A percentile compares a stretch with the other conserved stretches of the same genome.
Conservation (phyloP, 2,113 vertebrate genomes). For the Nothocercus nigrocapillus region DNA sequence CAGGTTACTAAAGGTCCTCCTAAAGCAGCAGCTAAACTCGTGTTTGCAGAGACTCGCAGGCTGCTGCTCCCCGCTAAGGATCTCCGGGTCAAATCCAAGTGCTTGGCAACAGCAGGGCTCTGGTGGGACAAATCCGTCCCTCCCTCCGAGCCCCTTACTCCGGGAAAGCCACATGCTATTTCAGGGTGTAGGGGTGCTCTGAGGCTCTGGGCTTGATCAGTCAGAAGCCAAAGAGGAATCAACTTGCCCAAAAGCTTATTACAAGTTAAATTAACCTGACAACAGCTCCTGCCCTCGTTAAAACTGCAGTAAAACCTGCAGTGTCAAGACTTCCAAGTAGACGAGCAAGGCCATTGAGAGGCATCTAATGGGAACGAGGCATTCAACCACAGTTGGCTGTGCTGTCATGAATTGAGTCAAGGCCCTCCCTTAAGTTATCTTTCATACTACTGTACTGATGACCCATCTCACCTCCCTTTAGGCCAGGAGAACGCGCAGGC, state of each 20-base stretch:
- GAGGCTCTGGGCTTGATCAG: neutral
- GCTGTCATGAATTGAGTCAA: fast-evolving
- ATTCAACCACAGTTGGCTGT: neutral
- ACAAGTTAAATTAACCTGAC: slow-evolving; percentile 8
- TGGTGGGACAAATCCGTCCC: neutral
- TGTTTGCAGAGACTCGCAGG: slow-evolving; percentile 57
- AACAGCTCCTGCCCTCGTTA: neutral
- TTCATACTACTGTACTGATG: neutral
- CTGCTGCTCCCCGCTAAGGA: slow-evolving; percentile 23
- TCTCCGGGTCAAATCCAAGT: slow-evolving; percentile 23
- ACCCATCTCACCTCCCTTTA: neutral
- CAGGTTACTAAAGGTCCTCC: slow-evolving; percentile 62
- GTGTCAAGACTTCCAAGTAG: neutral
- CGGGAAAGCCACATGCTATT: neutral
- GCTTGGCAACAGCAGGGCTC: neutral
- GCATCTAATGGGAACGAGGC: neutral
- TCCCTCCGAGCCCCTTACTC: neutral
- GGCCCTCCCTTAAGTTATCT: neutral
- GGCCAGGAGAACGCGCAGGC: neutral
- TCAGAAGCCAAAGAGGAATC: slow-evolving; percentile 9
- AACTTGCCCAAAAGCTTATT: neutral
- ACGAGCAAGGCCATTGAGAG: neutral
- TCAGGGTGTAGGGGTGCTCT: neutral
- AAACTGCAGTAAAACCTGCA: neutral
- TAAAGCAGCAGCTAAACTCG: slow-evolving; percentile 1